Evolutionary conservation across 2,888 invertebrate species (phyloP).

Genomic region (Horisme vitalbata): DNA sequence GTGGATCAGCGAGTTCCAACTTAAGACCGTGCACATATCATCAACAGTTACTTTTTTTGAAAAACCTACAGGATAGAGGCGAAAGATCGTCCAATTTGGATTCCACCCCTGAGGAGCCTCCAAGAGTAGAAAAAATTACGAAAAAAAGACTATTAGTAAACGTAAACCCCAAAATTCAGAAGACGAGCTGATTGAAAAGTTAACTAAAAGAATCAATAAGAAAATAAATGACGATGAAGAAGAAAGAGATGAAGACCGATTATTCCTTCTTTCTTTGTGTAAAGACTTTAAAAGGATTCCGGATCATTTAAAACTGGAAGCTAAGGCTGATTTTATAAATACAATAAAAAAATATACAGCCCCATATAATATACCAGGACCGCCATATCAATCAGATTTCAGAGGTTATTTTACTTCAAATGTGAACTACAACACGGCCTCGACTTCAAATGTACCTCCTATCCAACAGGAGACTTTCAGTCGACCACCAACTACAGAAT

Average conservation of each 20-base stretch:
- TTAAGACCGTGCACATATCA: slow-evolving; percentile 28
- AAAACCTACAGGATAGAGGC: slow-evolving; percentile 26
- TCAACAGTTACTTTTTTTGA: slow-evolving; percentile 28
- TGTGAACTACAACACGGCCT: slow-evolving; percentile 15
- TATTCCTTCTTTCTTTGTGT: slow-evolving; percentile 29
- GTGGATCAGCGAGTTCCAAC: slow-evolving; percentile 28
- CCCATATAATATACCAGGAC: slow-evolving; percentile 16
- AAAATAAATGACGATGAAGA: slow-evolving; percentile 23
- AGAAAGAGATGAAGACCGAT: slow-evolving; percentile 12
- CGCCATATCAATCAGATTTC: slow-evolving; percentile 19
- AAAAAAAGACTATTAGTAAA: too few species aligned
- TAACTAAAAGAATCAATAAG: slow-evolving; percentile 25
- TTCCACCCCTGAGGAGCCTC: slow-evolving; percentile 22
- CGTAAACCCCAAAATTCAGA: slow-evolving; percentile 21
- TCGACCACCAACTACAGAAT: slow-evolving; percentile 21
- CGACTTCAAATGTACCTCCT: slow-evolving; percentile 24
- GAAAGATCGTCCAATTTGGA: slow-evolving; percentile 20
- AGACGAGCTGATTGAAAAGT: slow-evolving; percentile 22
- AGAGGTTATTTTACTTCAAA: slow-evolving; percentile 20
- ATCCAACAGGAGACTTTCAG: slow-evolving; percentile 20
- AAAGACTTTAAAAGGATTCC: slow-evolving; percentile 28
- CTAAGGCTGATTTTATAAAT: slow-evolving; percentile 14
- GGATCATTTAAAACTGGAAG: slow-evolving; percentile 21
- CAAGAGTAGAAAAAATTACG: slow-evolving; percentile 20
- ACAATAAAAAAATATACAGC: slow-evolving; percentile 17